phyloP scores from a whole-genome alignment of 2,888 invertebrate species.

The Eristalinus aeneus region DNA sequence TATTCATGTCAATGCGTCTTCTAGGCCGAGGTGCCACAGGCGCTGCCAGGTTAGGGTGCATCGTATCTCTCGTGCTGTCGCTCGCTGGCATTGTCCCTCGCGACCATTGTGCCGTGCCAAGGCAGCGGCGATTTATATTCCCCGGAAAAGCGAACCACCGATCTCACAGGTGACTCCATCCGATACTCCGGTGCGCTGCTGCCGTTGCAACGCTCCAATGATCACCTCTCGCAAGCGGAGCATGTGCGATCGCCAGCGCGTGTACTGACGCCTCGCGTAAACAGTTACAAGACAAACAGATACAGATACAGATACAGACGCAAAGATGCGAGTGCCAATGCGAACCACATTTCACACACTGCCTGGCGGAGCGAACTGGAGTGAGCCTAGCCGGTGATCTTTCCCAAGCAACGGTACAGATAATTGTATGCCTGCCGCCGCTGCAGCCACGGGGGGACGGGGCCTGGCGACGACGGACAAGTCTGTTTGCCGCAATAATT shows the following conservation, averaged over 20 bases:
- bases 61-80: not conserved
- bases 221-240: constrained; percentile 41
- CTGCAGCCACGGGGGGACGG: not conserved
- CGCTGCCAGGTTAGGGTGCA: constrained; percentile 4
- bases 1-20: constrained; percentile 63
- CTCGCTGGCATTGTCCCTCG: not conserved
- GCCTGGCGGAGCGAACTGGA: not conserved
- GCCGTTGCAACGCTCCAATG: constrained; percentile 53
- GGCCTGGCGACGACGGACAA: not conserved
- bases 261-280: constrained; percentile 63
- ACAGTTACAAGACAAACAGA: constrained; percentile 57
- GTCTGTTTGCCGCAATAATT: constrained; percentile 49
- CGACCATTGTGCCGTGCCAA: constrained; percentile 1
- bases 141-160: constrained; percentile 30
- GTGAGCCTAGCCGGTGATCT: constrained; percentile 33
- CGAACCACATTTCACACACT: constrained; percentile 18
- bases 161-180: not conserved
- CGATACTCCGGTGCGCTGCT: not conserved
- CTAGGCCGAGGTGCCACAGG: not conserved
- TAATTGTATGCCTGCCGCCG: constrained; percentile 46
- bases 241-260: constrained; percentile 60
- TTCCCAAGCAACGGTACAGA: constrained; percentile 49
- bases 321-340: constrained; percentile 12
- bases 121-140: not conserved
- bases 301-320: not conserved